Percentiles rank a stretch among this genome's conserved stretches.
Conservation (phyloP, 2,797 vertebrate species). For the Lutra lutra region DNA sequence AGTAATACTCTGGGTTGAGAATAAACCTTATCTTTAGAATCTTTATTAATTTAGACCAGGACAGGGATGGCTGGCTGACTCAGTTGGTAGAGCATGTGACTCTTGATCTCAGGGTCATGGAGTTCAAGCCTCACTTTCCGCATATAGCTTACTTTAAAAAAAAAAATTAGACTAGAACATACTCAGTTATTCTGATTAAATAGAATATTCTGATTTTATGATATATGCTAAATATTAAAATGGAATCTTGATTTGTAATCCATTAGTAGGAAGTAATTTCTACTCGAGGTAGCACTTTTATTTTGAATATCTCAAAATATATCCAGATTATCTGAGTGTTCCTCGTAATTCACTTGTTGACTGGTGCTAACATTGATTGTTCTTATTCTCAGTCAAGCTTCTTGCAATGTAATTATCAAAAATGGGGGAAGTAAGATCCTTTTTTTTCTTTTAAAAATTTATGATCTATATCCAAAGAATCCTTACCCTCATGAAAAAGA, state of each 20-base stretch:
- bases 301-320: constrained; percentile 21
- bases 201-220: not conserved
- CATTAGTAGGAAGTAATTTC: not conserved
- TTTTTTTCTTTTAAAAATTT: not conserved
- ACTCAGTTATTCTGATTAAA: not conserved
- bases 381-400: constrained; percentile 27
- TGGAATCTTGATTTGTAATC: constrained; percentile 31
- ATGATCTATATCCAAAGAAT: not conserved
- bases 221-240: constrained; percentile 5
- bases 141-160: not conserved
- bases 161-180: not conserved
- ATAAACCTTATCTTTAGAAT: constrained; percentile 15
- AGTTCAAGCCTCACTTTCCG: not conserved
- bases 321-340: not conserved
- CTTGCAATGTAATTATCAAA: constrained; percentile 45
- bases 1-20: not conserved
- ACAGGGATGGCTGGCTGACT: not conserved
- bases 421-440: not conserved
- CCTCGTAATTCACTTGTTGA: not conserved
- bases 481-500: not conserved
- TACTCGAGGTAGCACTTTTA: not conserved
- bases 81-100: not conserved
- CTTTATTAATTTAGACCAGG: constrained; percentile 32
- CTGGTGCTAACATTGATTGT: not conserved
- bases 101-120: not conserved